Percentiles rank a stretch among this genome's conserved stretches.
These are phyloP conservation scores for Urocitellus parryii DNA, from an alignment of 2,113 vertebrate species.

Conservation along the genomic window DNA sequence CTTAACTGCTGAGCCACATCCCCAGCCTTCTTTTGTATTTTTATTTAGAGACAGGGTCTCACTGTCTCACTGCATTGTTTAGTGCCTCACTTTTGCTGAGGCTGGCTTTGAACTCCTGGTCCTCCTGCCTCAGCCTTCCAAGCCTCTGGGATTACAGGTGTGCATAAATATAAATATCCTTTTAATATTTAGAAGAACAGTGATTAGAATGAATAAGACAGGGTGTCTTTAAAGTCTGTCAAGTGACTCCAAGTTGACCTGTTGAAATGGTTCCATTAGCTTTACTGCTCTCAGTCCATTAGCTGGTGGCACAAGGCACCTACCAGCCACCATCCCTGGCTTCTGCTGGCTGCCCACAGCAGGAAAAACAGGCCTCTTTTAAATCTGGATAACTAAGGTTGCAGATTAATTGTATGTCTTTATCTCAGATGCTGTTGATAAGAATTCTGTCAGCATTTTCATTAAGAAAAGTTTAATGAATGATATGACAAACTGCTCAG, in stretches of 20 bases:
- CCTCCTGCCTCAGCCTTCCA: too few relatives aligned
- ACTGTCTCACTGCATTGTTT: too few relatives aligned
- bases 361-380: not conserved
- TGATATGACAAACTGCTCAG: not conserved
- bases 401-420: conserved; percentile 25
- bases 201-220: conserved; percentile 18
- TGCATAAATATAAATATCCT: not conserved
- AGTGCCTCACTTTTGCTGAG: too few relatives aligned
- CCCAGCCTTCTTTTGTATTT: too few relatives aligned
- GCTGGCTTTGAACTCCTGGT: too few relatives aligned
- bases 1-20: too few relatives aligned
- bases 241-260: not conserved
- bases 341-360: not conserved
- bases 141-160: too few relatives aligned
- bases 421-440: conserved; percentile 33
- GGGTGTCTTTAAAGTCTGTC: conserved; percentile 17
- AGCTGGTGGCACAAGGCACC: not conserved
- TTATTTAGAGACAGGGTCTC: too few relatives aligned
- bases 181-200: conserved; percentile 25
- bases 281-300: not conserved
- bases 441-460: conserved; percentile 59
- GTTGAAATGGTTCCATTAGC: conserved; percentile 1
- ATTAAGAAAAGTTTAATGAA: conserved; percentile 53
- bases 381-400: not conserved
- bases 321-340: not conserved